These are phyloP conservation scores for Phyllotreta cruciferae DNA, from an alignment of 2,888 invertebrate species.

Conservation along the genomic window DNA sequence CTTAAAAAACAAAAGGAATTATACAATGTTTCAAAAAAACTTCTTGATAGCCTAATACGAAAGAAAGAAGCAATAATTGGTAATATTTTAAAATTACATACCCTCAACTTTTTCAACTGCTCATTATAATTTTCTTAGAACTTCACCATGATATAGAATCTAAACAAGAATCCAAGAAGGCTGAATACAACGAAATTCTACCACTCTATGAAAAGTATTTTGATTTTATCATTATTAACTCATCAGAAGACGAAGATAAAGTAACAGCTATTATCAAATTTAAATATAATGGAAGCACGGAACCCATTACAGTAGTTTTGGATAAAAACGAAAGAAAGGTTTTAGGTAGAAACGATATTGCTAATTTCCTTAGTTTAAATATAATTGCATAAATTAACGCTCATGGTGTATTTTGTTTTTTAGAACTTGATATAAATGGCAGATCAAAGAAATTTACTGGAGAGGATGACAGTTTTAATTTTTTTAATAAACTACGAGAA, in stretches of 20 bases:
- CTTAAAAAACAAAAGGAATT: too few species aligned
- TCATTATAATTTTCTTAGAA: slow-evolving; percentile 16
- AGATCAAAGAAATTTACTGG: not conserved
- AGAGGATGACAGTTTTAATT: not conserved
- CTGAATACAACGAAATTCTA: slow-evolving; percentile 7
- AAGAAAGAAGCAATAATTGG: too few species aligned
- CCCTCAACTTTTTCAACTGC: too few species aligned
- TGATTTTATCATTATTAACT: slow-evolving; percentile 20
- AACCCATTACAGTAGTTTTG: slow-evolving; percentile 27
- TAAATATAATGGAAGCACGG: slow-evolving; percentile 11
- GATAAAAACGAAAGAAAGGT: slow-evolving; percentile 30
- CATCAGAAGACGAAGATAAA: slow-evolving; percentile 12
- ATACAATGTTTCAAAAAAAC: too few species aligned
- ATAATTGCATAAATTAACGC: not conserved
- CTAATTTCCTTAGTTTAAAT: not conserved
- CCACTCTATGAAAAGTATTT: slow-evolving; percentile 20
- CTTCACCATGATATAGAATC: not conserved
- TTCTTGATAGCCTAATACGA: too few species aligned
- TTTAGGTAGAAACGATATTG: slow-evolving; percentile 24
- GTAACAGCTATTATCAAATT: slow-evolving; percentile 32
- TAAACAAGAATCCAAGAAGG: not conserved
- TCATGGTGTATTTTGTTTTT: not conserved
- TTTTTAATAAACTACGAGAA: slow-evolving; percentile 12
- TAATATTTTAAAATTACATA: too few species aligned
- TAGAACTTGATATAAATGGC: slow-evolving; percentile 2